A percentile compares a stretch with the other conserved stretches of the same genome.
phyloP scores from a whole-genome alignment of 1,140 invertebrate species.

The Bombus picipes region DNA sequence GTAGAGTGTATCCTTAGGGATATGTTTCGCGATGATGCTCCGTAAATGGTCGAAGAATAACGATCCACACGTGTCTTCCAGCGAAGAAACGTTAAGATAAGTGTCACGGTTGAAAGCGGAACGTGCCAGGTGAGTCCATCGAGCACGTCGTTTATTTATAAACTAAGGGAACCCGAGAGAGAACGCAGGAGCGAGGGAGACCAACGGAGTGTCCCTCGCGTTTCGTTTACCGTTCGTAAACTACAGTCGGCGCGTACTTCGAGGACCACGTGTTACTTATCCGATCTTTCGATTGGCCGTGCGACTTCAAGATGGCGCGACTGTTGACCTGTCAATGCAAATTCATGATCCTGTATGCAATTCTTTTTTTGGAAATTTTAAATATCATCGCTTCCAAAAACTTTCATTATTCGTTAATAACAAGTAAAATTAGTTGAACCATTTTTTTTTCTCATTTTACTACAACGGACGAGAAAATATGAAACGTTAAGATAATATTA shows the following conservation, averaged over 20 bases:
- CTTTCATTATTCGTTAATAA: no score
- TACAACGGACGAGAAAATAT: neutral
- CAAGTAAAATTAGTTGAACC: neutral
- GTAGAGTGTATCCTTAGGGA: neutral
- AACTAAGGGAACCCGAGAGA: slow-evolving; percentile 49
- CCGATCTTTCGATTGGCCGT: slow-evolving; percentile 42
- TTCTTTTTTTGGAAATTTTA: neutral
- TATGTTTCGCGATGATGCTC: neutral
- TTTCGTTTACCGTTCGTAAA: slow-evolving; percentile 57
- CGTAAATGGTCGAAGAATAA: neutral
- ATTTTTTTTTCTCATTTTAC: neutral
- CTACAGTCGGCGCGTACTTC: slow-evolving; percentile 37
- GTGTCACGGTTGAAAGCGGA: slow-evolving; percentile 53
- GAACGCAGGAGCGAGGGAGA: slow-evolving; percentile 35
- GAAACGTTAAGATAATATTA: neutral
- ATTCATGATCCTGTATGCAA: neutral
- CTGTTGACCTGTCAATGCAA: slow-evolving; percentile 35
- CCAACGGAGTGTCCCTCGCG: slow-evolving; percentile 32
- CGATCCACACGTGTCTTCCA: slow-evolving; percentile 23
- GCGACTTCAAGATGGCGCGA: slow-evolving; percentile 51
- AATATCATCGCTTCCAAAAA: neutral
- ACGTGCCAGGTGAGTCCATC: slow-evolving; percentile 47
- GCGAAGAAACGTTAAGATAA: slow-evolving; percentile 41
- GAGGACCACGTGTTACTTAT: slow-evolving; percentile 35
- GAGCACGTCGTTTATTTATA: slow-evolving; percentile 54